Base-by-base conservation (phyloP, 1,140 invertebrate species). In the Drosophila navojoa region DNA sequence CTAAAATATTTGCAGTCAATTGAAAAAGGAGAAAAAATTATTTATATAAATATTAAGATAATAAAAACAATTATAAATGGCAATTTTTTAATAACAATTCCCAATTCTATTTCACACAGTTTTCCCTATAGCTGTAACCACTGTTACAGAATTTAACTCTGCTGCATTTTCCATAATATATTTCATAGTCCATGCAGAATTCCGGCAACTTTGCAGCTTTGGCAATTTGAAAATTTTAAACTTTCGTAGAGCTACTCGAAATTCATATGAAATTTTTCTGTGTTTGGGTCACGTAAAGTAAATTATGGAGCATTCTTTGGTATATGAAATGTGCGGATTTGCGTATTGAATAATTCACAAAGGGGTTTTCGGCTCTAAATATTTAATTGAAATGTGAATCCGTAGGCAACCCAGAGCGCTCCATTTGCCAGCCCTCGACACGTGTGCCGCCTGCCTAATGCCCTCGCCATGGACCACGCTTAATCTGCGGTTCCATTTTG, bases 261-360 rank as follows among this genome's bases (percentile, higher is more conserved):
- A 66, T 60, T 44, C 29, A 42, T 53, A 44, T 6, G 19, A 64
- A 80, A 68, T 67, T 77, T 52, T 40, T 22, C 19, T 38, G 62
- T 60, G 64, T 64, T 69, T 64, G 49, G 71, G 57, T 61, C 71
- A 75, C 75, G 66, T 75, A 71, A 49, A 60, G 57, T 79, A 76
- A 85, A 87, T 86, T 76, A 87, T 81, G 72, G 66, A 77, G 66
- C 35, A 50, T 66, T 50, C 72, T 71, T 73, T 69, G 82, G 60
- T 85, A 67, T 75, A 76, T 68, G 75, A 79, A 87, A 70, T 69
- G 73, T 77, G 60, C 38, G 64, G 71, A 77, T 74, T 77, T 64
- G 13, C 13, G 44, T 67, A 53, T 69, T 86, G 72, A 86, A 86
- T 82, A 82, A 86, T 82, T 86, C 71, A 58, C 73, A 74, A 79